Evolutionary conservation across 2,888 invertebrate genomes (phyloP).

Genomic region (Meandrusa payeni): DNA sequence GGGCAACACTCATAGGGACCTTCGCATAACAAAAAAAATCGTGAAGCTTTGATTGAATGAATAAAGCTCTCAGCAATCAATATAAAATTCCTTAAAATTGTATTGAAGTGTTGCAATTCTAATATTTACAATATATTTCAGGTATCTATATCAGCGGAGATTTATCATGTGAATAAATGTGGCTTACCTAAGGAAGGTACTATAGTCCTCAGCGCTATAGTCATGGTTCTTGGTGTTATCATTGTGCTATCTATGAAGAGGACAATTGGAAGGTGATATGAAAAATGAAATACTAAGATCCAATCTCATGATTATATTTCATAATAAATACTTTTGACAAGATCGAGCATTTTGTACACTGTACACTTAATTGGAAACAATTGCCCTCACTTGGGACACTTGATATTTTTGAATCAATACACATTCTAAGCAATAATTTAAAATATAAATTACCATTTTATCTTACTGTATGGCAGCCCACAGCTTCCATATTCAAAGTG

Average conservation of each 20-base stretch:
- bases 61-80: not conserved
- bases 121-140: conserved; percentile 32
- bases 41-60: too few species aligned
- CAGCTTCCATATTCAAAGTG: conserved; percentile 2
- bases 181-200: conserved; percentile 57
- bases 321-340: conserved; percentile 79
- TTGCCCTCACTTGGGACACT: conserved; percentile 20
- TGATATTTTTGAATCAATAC: not conserved
- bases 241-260: conserved; percentile 35
- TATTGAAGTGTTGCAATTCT: not conserved
- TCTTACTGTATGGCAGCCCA: not conserved
- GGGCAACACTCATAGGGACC: too few species aligned
- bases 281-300: conserved; percentile 36
- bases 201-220: conserved; percentile 46
- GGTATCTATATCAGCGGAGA: conserved; percentile 52
- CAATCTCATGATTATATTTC: conserved; percentile 67
- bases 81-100: not conserved
- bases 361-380: conserved; percentile 43
- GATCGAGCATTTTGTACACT: conserved; percentile 76
- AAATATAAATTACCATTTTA: not conserved
- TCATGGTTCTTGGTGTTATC: conserved; percentile 39
- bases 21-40: too few species aligned
- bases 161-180: conserved; percentile 57
- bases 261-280: conserved; percentile 37
- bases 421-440: conserved; percentile 1